Conservation (phyloP, 2,888 invertebrate species). For the Brenthis hecate region DNA sequence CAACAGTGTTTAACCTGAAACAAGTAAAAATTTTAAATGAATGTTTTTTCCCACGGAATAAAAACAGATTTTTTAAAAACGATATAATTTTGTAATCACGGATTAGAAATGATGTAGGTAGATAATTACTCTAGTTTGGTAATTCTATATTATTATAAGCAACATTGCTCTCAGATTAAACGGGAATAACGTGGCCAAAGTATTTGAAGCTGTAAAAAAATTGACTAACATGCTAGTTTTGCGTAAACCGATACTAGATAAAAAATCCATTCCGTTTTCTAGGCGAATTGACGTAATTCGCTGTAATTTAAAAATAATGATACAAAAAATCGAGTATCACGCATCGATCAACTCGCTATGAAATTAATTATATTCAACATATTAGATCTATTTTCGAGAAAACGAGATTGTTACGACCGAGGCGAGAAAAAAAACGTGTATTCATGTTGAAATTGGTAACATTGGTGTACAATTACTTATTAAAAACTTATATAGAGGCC, state of each 20-base stretch:
- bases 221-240: slow-evolving; percentile 63
- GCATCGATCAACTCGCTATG: slow-evolving; percentile 77
- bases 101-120: slow-evolving; percentile 34
- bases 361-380: slow-evolving; percentile 80
- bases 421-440: slow-evolving; percentile 59
- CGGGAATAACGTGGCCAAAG: slow-evolving; percentile 47
- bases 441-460: slow-evolving; percentile 77
- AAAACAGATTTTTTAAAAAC: slow-evolving; percentile 27
- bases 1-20: slow-evolving; percentile 68
- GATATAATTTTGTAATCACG: slow-evolving; percentile 31
- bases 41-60: slow-evolving; percentile 19
- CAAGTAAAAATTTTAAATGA: slow-evolving; percentile 55
- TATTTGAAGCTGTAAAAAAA: slow-evolving; percentile 54
- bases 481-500: slow-evolving; percentile 64
- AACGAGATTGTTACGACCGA: slow-evolving; percentile 71
- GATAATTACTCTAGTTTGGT: slow-evolving; percentile 39
- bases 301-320: slow-evolving; percentile 78
- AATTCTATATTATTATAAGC: slow-evolving; percentile 49
- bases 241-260: slow-evolving; percentile 63
- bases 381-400: slow-evolving; percentile 80
- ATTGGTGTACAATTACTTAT: slow-evolving; percentile 78
- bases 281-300: slow-evolving; percentile 72
- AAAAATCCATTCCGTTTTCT: slow-evolving; percentile 66
- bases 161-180: slow-evolving; percentile 66
- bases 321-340: slow-evolving; percentile 70